Conservation (phyloP, 2,797 vertebrate genomes). For the Enteromius argenteus region DNA sequence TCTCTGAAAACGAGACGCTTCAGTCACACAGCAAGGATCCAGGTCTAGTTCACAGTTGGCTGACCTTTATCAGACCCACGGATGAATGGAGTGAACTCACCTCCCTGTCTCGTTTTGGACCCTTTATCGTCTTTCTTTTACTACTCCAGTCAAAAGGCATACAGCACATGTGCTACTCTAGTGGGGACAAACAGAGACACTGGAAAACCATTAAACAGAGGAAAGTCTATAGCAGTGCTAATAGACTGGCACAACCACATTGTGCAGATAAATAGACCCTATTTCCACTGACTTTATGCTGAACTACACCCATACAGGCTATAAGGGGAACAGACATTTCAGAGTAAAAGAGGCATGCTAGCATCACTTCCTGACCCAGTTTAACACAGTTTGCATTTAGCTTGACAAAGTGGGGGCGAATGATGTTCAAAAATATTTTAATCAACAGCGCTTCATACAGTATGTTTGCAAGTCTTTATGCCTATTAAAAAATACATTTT, state of each 20-base stretch:
- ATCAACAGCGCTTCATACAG: background rate
- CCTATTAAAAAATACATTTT: too few relatives aligned
- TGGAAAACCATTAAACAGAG: conserved; percentile 1
- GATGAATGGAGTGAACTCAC: conserved; percentile 20
- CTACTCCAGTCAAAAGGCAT: background rate
- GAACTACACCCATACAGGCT: conserved; percentile 8
- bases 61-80: conserved; percentile 21
- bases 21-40: conserved; percentile 65
- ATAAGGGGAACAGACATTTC: conserved; percentile 6
- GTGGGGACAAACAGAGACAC: conserved; percentile 1
- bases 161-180: conserved; percentile 2
- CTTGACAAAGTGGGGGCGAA: background rate
- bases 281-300: conserved; percentile 1
- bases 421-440: background rate
- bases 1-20: conserved; percentile 59
- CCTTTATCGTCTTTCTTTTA: conserved; percentile 6
- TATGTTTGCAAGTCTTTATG: background rate
- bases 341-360: conserved; percentile 17
- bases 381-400: background rate
- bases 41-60: conserved; percentile 60
- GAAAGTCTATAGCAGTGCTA: conserved; percentile 7
- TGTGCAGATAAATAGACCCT: conserved; percentile 1
- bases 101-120: background rate
- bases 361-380: conserved; percentile 34
- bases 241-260: conserved; percentile 15